Percentiles rank a stretch among this genome's conserved stretches.
phyloP scores from a whole-genome alignment of 2,113 vertebrate genomes.

The Urocynchramus pylzowi region DNA sequence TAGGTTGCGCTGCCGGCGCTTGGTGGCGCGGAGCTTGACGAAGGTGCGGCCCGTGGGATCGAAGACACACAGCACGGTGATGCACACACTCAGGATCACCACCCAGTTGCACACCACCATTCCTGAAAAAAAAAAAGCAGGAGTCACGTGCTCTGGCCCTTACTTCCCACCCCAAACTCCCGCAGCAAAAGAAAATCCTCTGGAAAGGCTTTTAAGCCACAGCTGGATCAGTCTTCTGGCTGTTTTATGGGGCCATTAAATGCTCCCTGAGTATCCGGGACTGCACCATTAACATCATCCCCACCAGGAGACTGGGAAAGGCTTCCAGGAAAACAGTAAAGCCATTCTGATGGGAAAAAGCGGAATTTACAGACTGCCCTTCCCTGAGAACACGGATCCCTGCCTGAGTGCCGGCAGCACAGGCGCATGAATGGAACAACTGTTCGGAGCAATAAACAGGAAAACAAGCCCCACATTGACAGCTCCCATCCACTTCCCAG shows the following conservation, averaged over 20 bases:
- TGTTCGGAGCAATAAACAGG: background rate
- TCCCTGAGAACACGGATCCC: background rate
- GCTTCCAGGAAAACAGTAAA: background rate
- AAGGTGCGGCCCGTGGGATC: conserved; percentile 97
- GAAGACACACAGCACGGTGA: conserved; percentile 96
- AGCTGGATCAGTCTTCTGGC: background rate
- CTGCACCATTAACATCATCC: too few species aligned
- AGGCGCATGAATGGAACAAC: background rate
- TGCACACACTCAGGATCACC: conserved; percentile 95
- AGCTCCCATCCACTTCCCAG: background rate
- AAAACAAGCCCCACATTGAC: background rate
- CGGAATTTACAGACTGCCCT: background rate
- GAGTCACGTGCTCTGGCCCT: background rate
- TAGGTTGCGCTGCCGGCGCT: conserved; percentile 92
- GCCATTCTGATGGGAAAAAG: background rate
- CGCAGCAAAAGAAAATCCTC: background rate
- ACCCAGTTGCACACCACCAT: conserved; percentile 99
- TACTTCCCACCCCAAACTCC: background rate
- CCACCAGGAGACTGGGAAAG: background rate
- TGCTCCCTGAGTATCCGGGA: background rate
- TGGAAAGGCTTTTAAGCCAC: background rate
- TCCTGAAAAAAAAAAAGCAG: conserved; percentile 62
- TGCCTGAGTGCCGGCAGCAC: background rate
- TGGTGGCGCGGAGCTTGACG: conserved; percentile 94
- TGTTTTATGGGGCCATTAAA: background rate